These are phyloP conservation scores for Macaca mulatta DNA, from an alignment of 2,113 vertebrate genomes.

Conservation along the genomic window DNA sequence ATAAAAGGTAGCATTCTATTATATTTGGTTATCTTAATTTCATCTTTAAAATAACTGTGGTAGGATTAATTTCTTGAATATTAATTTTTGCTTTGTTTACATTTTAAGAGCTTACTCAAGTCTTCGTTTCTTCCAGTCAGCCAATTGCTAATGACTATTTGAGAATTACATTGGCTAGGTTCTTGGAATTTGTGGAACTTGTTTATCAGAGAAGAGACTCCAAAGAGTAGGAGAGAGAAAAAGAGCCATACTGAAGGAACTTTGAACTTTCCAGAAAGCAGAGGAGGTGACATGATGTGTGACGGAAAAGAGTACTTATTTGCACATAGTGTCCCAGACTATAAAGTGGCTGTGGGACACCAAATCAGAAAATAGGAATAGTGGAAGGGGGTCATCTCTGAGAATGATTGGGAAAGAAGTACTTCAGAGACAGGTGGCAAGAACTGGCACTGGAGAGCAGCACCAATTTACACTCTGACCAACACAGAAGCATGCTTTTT, in stretches of 20 bases:
- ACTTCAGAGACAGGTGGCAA: neutral
- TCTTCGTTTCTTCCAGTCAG: neutral
- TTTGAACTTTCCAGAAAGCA: neutral
- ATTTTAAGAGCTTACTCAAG: neutral
- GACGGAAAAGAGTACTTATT: neutral
- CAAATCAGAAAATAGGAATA: neutral
- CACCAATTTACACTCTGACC: neutral
- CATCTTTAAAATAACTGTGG: neutral
- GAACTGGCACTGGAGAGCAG: neutral
- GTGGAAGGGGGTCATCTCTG: neutral
- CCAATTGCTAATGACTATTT: neutral
- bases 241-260: neutral
- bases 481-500: neutral
- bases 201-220: neutral
- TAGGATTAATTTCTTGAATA: neutral
- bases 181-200: slow-evolving; percentile 16
- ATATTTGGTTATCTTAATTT: slow-evolving; percentile 13
- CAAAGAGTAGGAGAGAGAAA: neutral
- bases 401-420: neutral
- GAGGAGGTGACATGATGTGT: neutral
- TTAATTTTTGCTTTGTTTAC: slow-evolving; percentile 25
- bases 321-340: neutral
- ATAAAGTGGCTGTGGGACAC: neutral
- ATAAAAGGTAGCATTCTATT: neutral
- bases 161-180: neutral